phyloP scores from a whole-genome alignment of 2,113 vertebrate species.

The Anser cygnoides region DNA sequence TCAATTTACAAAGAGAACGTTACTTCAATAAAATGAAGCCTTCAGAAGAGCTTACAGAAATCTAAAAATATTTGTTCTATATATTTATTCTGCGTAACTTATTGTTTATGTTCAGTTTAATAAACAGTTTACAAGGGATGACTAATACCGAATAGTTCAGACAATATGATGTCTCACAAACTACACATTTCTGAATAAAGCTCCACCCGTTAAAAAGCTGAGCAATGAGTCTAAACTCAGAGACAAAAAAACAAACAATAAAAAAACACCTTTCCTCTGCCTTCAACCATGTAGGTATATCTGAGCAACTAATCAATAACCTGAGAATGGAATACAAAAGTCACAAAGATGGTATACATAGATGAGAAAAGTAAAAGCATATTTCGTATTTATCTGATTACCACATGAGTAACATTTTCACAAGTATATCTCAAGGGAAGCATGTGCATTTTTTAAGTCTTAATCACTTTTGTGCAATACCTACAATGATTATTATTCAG shows the following conservation, averaged over 20 bases:
- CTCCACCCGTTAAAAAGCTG: background rate
- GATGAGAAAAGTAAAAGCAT: background rate
- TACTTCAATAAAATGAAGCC: background rate
- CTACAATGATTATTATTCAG: background rate
- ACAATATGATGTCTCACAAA: background rate
- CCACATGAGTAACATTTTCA: background rate
- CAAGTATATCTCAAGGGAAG: background rate
- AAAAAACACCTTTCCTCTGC: background rate
- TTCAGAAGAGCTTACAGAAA: background rate
- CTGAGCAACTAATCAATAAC: background rate
- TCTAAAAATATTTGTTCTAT: slow-evolving; percentile 18
- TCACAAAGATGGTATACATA: background rate
- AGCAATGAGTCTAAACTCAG: background rate
- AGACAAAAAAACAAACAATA: background rate
- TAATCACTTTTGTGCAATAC: background rate
- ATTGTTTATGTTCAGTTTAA: slow-evolving; percentile 5
- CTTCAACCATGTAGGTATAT: background rate
- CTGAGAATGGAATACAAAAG: background rate
- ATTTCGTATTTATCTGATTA: background rate
- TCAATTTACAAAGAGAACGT: background rate
- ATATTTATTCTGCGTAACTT: background rate
- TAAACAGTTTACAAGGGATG: background rate
- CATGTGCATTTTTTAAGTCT: background rate
- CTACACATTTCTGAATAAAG: background rate
- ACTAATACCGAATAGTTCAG: background rate